A percentile compares a stretch with the other conserved stretches of the same genome.
Conservation (phyloP, 2,888 invertebrate species). For the Drosophila peninsularis region DNA sequence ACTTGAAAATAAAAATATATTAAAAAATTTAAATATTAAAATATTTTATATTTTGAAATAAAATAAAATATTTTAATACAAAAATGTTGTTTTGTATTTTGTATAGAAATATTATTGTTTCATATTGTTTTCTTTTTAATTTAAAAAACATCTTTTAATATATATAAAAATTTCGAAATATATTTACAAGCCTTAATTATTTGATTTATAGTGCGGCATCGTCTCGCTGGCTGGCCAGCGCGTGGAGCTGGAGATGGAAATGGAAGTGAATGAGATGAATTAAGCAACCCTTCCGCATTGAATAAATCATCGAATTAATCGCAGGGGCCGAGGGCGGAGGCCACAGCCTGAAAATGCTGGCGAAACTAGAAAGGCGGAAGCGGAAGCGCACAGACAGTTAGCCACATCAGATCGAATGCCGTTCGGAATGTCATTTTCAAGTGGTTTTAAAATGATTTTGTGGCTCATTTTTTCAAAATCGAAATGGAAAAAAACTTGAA, state of each 20-base stretch:
- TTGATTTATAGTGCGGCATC: not conserved
- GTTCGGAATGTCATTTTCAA: slow-evolving; percentile 55
- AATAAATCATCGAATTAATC: slow-evolving; percentile 83
- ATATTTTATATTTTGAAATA: no score
- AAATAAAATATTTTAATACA: no score
- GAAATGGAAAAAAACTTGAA: slow-evolving; percentile 36
- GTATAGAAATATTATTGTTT: no score
- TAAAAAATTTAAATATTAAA: no score
- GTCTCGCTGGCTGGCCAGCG: not conserved
- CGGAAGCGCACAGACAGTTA: slow-evolving; percentile 78
- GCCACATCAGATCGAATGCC: slow-evolving; percentile 52
- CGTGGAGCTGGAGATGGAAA: slow-evolving; percentile 25
- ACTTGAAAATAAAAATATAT: no score
- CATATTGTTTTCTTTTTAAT: no score
- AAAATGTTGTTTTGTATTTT: no score
- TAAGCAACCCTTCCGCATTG: slow-evolving; percentile 82
- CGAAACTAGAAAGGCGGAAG: slow-evolving; percentile 53
- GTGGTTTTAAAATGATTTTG: slow-evolving; percentile 75
- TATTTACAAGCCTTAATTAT: not conserved
- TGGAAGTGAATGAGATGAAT: slow-evolving; percentile 64
- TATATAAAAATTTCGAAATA: no score
- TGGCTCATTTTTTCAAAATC: slow-evolving; percentile 39
- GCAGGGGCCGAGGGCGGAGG: slow-evolving; percentile 62
- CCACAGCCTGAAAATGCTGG: slow-evolving; percentile 33
- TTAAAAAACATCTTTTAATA: no score